Conservation (phyloP, 2,888 invertebrate genomes). For the Pecten maximus region DNA sequence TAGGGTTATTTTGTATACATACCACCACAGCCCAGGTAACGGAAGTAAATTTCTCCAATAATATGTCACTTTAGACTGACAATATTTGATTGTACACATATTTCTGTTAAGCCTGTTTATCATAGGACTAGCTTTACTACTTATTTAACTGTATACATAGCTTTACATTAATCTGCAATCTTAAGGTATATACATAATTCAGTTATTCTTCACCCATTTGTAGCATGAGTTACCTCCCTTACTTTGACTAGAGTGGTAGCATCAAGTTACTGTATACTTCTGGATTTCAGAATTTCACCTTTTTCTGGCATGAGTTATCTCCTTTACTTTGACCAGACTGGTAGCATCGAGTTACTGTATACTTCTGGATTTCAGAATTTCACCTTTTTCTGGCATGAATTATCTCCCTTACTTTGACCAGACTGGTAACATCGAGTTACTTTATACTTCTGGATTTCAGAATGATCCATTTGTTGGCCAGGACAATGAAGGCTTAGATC, state of each 20-base stretch:
- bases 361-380: slow-evolving; percentile 31
- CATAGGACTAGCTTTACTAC: too few species aligned
- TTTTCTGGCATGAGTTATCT: not conserved
- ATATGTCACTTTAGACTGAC: too few species aligned
- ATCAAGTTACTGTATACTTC: not conserved
- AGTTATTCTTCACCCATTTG: too few species aligned
- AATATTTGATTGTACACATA: too few species aligned
- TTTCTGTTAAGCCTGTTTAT: too few species aligned
- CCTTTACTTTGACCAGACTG: not conserved
- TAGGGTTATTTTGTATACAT: too few species aligned
- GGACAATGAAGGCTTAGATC: slow-evolving; percentile 13
- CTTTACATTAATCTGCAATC: too few species aligned
- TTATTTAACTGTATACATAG: too few species aligned
- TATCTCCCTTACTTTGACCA: not conserved
- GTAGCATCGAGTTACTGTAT: not conserved
- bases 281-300: not conserved
- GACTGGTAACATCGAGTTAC: not conserved
- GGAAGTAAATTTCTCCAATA: too few species aligned
- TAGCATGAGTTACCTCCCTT: not conserved
- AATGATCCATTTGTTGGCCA: not conserved
- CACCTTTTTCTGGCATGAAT: not conserved
- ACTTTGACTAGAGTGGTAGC: not conserved
- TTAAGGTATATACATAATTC: too few species aligned
- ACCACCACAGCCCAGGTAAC: too few species aligned
- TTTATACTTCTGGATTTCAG: slow-evolving; percentile 12